phyloP scores from a whole-genome alignment of 2,888 invertebrate genomes.

The Nebria salina region DNA sequence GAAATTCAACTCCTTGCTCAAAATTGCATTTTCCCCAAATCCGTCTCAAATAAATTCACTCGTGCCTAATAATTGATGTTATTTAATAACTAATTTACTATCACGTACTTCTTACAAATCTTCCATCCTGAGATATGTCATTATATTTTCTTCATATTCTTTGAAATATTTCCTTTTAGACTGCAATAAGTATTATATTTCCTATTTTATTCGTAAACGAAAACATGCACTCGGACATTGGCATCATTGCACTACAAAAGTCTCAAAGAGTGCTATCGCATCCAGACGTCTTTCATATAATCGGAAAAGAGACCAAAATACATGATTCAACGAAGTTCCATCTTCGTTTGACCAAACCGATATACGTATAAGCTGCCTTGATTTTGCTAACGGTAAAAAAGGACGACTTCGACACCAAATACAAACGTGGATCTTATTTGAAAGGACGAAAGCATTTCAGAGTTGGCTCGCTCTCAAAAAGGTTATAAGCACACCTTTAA shows the following conservation, averaged over 20 bases:
- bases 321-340: neutral
- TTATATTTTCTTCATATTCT: too few relatives aligned
- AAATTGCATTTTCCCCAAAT: too few relatives aligned
- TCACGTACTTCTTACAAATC: too few relatives aligned
- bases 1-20: neutral
- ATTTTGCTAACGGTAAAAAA: constrained; percentile 13
- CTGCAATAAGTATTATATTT: neutral
- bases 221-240: neutral
- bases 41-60: too few relatives aligned
- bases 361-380: constrained; percentile 4
- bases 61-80: too few relatives aligned
- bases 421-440: constrained; percentile 4
- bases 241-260: neutral
- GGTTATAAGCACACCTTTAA: neutral
- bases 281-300: constrained; percentile 11
- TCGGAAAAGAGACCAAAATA: constrained; percentile 5
- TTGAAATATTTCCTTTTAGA: too few relatives aligned
- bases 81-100: too few relatives aligned
- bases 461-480: constrained; percentile 17
- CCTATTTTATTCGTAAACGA: neutral
- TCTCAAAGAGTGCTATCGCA: neutral
- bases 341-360: constrained; percentile 5
- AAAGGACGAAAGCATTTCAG: neutral
- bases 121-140: too few relatives aligned
- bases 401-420: neutral